These are phyloP conservation scores for Clunio marinus DNA, from an alignment of 2,888 invertebrate genomes.

Conservation along the genomic window DNA sequence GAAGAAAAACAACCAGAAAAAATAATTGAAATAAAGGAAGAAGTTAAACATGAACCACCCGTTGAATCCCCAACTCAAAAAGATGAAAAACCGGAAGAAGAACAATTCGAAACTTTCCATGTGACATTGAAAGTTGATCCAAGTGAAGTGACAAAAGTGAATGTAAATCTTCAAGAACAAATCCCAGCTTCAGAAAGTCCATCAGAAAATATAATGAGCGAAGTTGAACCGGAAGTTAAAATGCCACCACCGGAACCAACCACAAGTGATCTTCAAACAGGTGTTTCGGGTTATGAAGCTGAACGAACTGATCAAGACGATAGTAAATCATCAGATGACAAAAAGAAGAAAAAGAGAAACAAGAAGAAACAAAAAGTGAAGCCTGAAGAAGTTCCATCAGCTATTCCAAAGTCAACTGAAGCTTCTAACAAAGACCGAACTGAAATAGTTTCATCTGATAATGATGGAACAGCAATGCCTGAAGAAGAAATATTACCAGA, in stretches of 20 bases:
- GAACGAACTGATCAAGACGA: conserved; percentile 43
- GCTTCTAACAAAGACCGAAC: conserved; percentile 47
- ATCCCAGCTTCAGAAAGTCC: conserved; percentile 43
- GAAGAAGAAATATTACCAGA: conserved; percentile 43
- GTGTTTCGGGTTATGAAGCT: conserved; percentile 64
- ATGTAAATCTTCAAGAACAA: conserved; percentile 47
- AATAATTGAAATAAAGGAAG: background rate
- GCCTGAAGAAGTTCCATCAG: conserved; percentile 52
- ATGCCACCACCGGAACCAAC: conserved; percentile 16
- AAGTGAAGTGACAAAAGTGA: conserved; percentile 45
- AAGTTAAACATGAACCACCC: conserved; percentile 39
- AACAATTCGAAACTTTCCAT: conserved; percentile 10
- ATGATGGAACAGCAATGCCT: conserved; percentile 43
- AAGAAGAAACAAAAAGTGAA: conserved; percentile 54
- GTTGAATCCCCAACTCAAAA: conserved; percentile 38
- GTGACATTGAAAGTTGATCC: conserved; percentile 42
- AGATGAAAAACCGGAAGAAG: conserved; percentile 14
- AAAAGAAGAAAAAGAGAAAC: conserved; percentile 53
- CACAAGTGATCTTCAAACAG: conserved; percentile 43
- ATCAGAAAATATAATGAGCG: conserved; percentile 49
- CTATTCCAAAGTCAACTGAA: conserved; percentile 53
- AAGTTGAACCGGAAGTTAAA: conserved; percentile 54
- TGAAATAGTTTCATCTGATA: conserved; percentile 42
- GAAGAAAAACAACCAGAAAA: background rate
- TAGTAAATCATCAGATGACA: conserved; percentile 46